Evolutionary conservation across 1,140 invertebrate species (phyloP).

Genomic region (Physella acuta): DNA sequence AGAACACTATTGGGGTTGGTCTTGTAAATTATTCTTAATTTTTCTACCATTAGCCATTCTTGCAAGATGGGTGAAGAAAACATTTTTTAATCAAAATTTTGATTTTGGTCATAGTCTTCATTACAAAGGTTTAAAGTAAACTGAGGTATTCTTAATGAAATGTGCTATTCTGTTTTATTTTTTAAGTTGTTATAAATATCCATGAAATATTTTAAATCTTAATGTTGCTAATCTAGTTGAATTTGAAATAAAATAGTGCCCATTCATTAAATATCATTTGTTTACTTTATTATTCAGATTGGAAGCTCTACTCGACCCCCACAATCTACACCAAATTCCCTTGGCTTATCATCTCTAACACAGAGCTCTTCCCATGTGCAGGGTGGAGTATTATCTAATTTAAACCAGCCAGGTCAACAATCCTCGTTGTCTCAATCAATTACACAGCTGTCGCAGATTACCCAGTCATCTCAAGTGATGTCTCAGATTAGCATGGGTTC

Average conservation of each 20-base stretch:
- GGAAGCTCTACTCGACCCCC: conserved; percentile 32
- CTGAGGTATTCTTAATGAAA: too few relatives aligned
- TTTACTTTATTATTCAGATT: conserved; percentile 39
- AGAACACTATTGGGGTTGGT: conserved; percentile 65
- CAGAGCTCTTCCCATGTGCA: conserved; percentile 20
- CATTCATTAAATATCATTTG: too few relatives aligned
- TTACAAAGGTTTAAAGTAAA: too few relatives aligned
- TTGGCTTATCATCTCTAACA: conserved; percentile 12
- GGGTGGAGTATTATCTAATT: background rate
- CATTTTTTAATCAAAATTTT: conserved; percentile 9
- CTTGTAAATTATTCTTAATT: background rate
- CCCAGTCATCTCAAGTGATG: background rate
- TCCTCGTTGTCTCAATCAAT: conserved; percentile 15
- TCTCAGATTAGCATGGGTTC: background rate
- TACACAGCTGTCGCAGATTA: conserved; percentile 19
- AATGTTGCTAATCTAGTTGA: too few relatives aligned
- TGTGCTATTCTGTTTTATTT: too few relatives aligned
- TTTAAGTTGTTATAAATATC: too few relatives aligned
- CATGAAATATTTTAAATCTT: too few relatives aligned
- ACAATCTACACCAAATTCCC: conserved; percentile 11
- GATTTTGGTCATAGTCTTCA: too few relatives aligned
- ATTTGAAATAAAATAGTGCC: too few relatives aligned
- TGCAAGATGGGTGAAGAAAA: background rate
- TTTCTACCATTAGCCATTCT: background rate
- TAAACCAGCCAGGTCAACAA: conserved; percentile 6